A percentile compares a stretch with the other conserved stretches of the same genome.
phyloP scores from a whole-genome alignment of 53 echinoderm and acorn worm species.

The Apostichopus leukothele region DNA sequence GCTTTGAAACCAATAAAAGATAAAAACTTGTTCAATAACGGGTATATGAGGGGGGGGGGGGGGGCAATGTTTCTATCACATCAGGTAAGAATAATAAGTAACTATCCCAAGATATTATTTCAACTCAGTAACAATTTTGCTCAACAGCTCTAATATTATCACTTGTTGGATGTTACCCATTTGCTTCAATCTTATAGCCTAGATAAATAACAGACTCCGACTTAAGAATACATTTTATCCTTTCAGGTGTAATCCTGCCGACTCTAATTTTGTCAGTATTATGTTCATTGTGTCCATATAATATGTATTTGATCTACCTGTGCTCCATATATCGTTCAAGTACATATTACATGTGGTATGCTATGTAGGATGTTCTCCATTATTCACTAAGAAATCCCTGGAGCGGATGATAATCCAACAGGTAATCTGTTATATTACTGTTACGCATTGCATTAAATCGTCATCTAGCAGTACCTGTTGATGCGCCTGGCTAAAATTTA shows the following conservation, averaged over 20 bases:
- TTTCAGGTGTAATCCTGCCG: constrained; percentile 44
- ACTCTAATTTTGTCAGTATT: constrained; percentile 32
- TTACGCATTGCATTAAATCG: neutral
- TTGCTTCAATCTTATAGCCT: neutral
- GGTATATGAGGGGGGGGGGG: too few species aligned
- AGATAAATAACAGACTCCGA: constrained; percentile 36
- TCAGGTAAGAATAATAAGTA: too few species aligned
- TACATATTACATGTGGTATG: constrained; percentile 52
- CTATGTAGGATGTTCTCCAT: neutral
- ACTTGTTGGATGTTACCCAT: too few species aligned
- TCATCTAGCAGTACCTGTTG: neutral
- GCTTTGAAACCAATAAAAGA: too few species aligned
- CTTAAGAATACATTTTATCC: constrained; percentile 29
- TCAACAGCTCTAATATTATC: too few species aligned
- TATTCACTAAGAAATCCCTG: constrained; percentile 31
- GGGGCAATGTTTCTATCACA: too few species aligned
- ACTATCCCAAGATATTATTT: too few species aligned
- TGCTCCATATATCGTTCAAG: constrained; percentile 55
- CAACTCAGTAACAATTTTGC: too few species aligned
- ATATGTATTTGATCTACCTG: constrained; percentile 42
- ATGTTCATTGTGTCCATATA: constrained; percentile 43
- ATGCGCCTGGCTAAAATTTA: constrained; percentile 58
- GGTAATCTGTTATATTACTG: neutral
- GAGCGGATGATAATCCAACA: constrained; percentile 10
- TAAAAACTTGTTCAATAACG: too few species aligned